Evolutionary conservation across 2,888 invertebrate species (phyloP).

Genomic region (Perizoma flavofasciatum): DNA sequence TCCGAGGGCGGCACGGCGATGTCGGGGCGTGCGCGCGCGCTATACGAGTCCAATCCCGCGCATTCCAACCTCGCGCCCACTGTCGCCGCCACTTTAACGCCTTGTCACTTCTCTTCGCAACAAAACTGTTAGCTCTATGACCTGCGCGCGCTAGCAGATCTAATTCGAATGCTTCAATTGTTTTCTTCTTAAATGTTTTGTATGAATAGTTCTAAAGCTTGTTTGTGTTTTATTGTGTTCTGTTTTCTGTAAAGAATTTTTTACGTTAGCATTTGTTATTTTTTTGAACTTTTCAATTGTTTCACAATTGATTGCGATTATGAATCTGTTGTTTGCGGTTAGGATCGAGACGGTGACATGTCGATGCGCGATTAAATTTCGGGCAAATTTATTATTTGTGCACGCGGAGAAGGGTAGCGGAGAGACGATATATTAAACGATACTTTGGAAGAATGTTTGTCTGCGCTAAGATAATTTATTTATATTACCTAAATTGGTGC

Average conservation of each 20-base stretch:
- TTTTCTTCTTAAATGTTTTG: conserved; percentile 28
- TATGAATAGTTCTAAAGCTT: conserved; percentile 52
- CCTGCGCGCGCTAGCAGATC: conserved; percentile 38
- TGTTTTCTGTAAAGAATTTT: conserved; percentile 53
- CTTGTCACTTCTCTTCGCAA: conserved; percentile 54
- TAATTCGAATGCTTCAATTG: conserved; percentile 34
- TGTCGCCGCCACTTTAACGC: conserved; percentile 75
- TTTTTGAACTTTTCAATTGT: conserved; percentile 15
- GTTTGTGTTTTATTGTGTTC: conserved; percentile 48
- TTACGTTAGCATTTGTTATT: conserved; percentile 37
- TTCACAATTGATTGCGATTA: conserved; percentile 1
- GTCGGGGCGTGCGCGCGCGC: conserved; percentile 78
- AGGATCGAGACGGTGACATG: conserved; percentile 50
- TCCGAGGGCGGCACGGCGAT: conserved; percentile 79
- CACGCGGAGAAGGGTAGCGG: conserved; percentile 47
- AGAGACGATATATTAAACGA: conserved; percentile 31
- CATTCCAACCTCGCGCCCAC: conserved; percentile 76
- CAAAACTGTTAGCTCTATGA: conserved; percentile 40
- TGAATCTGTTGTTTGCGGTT: conserved; percentile 25
- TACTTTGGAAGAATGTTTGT: conserved; percentile 29
- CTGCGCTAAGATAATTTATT: too few species aligned
- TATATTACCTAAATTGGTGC: too few species aligned
- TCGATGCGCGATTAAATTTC: conserved; percentile 39
- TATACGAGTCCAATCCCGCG: conserved; percentile 77
- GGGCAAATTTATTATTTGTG: conserved; percentile 42